phyloP scores from a whole-genome alignment of 1,140 invertebrate genomes.

The Orussus abietinus region DNA sequence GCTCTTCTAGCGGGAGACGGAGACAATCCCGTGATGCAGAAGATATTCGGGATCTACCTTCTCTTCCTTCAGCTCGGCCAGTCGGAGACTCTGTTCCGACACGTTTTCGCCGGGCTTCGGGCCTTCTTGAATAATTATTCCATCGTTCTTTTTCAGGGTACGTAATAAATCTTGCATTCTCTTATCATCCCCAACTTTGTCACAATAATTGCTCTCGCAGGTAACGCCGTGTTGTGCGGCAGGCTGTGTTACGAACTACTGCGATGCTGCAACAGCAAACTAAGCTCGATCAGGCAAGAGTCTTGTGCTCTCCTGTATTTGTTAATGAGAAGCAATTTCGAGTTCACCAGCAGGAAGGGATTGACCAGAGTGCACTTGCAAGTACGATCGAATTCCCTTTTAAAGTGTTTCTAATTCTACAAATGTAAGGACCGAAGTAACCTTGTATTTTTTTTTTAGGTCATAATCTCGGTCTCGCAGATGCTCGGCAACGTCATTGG shows the following conservation, averaged over 20 bases:
- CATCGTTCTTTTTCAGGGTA: slow-evolving; percentile 75
- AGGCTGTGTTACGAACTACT: slow-evolving; percentile 79
- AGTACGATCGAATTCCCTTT: too few relatives aligned
- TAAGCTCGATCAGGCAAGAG: slow-evolving; percentile 78
- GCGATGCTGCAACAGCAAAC: slow-evolving; percentile 75
- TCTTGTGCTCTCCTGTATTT: slow-evolving; percentile 87
- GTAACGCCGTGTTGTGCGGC: slow-evolving; percentile 79
- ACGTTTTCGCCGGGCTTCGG: slow-evolving; percentile 85
- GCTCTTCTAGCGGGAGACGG: slow-evolving; percentile 63
- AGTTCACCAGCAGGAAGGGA: slow-evolving; percentile 77
- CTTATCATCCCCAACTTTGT: not conserved
- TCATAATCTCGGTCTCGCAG: slow-evolving; percentile 90
- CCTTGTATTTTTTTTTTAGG: slow-evolving; percentile 42
- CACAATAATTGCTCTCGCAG: slow-evolving; percentile 46
- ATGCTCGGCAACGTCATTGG: slow-evolving; percentile 82
- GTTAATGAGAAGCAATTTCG: slow-evolving; percentile 90
- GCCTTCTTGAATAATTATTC: slow-evolving; percentile 91
- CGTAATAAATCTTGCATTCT: slow-evolving; percentile 11
- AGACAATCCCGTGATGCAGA: slow-evolving; percentile 74
- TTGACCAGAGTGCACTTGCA: slow-evolving; percentile 83
- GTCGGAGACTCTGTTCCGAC: slow-evolving; percentile 83
- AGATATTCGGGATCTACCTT: slow-evolving; percentile 80
- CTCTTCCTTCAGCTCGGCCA: slow-evolving; percentile 83
- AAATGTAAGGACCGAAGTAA: too few relatives aligned
- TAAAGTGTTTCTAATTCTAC: too few relatives aligned